Conservation (phyloP, 2,113 vertebrate species). For the Oncorhynchus tshawytscha region DNA sequence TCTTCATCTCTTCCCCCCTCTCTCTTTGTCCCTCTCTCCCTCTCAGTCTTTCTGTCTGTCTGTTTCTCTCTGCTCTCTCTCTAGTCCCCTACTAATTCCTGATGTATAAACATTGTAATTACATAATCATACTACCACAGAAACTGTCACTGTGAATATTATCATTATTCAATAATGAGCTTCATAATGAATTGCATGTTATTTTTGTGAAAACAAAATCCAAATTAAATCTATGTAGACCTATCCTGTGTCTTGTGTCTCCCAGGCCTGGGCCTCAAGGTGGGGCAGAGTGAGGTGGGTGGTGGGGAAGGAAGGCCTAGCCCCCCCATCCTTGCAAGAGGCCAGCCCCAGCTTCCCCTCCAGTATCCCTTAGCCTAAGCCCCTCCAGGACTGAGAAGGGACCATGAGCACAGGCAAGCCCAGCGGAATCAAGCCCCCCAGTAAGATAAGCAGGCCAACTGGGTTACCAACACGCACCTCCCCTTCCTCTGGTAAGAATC, state of each 20-base stretch:
- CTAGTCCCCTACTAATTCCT: not conserved
- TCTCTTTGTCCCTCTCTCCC: not conserved
- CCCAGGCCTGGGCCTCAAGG: not conserved
- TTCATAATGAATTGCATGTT: too few species aligned
- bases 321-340: constrained; percentile 28
- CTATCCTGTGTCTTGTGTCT: too few species aligned
- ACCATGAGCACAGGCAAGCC: constrained; percentile 91
- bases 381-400: constrained; percentile 49
- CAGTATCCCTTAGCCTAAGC: constrained; percentile 19
- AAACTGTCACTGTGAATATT: too few species aligned
- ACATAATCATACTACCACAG: too few species aligned
- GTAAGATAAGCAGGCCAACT: constrained; percentile 84
- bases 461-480: constrained; percentile 73
- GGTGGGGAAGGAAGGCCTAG: constrained; percentile 47
- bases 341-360: not conserved
- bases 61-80: not conserved
- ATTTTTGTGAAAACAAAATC: too few species aligned
- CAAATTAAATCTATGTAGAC: too few species aligned
- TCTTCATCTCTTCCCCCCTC: not conserved
- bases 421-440: constrained; percentile 92
- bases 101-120: too few species aligned
- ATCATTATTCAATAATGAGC: too few species aligned
- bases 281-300: constrained; percentile 27
- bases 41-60: too few species aligned
- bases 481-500: constrained; percentile 71